Percentiles rank a stretch among this genome's conserved stretches.
These are phyloP conservation scores for Blera fallax DNA, from an alignment of 2,888 invertebrate genomes.

Conservation along the genomic window DNA sequence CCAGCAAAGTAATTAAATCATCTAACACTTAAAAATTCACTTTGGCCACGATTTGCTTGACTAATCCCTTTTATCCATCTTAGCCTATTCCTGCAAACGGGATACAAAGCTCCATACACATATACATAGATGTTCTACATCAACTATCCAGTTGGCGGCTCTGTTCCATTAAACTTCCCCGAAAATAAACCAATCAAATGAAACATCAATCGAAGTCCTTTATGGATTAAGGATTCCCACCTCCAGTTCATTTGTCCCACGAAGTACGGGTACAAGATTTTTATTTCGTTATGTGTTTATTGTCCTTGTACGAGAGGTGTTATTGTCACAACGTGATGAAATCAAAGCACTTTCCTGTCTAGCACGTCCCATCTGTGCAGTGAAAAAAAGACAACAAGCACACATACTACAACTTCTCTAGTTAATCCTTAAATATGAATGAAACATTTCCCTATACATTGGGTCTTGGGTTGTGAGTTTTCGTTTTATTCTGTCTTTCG, in stretches of 20 bases:
- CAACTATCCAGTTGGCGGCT: not conserved
- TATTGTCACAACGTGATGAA: constrained; percentile 55
- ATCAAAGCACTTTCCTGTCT: constrained; percentile 46
- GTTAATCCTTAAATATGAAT: constrained; percentile 57
- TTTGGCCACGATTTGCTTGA: not conserved
- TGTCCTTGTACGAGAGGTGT: constrained; percentile 35
- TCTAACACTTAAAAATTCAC: constrained; percentile 33
- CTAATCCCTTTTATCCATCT: not conserved
- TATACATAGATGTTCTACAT: not conserved
- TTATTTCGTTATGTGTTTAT: constrained; percentile 41
- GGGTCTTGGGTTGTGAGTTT: constrained; percentile 9
- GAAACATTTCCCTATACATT: constrained; percentile 32
- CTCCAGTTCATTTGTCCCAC: constrained; percentile 42
- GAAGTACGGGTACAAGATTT: constrained; percentile 7
- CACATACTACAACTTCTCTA: constrained; percentile 42
- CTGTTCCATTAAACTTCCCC: constrained; percentile 8
- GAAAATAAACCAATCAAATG: constrained; percentile 40
- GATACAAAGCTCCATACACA: not conserved
- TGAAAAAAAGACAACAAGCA: constrained; percentile 1
- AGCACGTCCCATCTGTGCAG: not conserved
- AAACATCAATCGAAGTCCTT: constrained; percentile 25
- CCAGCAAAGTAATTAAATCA: not conserved
- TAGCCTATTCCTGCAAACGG: not conserved
- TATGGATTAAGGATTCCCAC: constrained; percentile 13
- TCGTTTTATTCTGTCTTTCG: not conserved